A percentile compares a stretch with the other conserved stretches of the same genome.
These are phyloP conservation scores for Globodera rostochiensis DNA, from an alignment of 1,140 invertebrate species.

Conservation along the genomic window DNA sequence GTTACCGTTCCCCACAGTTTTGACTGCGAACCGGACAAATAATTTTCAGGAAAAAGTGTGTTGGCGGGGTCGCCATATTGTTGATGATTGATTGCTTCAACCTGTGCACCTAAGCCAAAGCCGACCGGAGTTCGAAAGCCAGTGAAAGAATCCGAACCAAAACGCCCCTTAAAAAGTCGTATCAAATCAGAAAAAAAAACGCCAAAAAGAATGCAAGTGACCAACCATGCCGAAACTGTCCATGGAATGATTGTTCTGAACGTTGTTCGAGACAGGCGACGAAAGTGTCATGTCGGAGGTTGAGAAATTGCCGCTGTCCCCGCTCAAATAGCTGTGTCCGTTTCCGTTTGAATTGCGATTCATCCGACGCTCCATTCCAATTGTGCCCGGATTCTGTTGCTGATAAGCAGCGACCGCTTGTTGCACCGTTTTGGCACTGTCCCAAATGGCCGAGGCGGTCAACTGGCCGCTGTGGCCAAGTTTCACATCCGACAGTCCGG, in stretches of 20 bases:
- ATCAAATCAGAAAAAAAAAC: not conserved
- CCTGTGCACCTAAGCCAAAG: constrained; percentile 9
- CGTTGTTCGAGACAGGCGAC: constrained; percentile 15
- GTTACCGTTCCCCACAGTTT: constrained; percentile 29
- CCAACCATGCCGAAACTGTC: constrained; percentile 7
- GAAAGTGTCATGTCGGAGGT: constrained; percentile 22
- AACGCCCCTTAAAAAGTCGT: constrained; percentile 27
- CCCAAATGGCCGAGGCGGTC: constrained; percentile 2
- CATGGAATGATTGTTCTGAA: not conserved
- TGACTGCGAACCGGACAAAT: constrained; percentile 26
- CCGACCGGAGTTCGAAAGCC: constrained; percentile 15
- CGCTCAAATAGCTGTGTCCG: constrained; percentile 24
- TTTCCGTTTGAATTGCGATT: constrained; percentile 33
- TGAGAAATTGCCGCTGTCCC: constrained; percentile 22
- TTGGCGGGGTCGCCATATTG: constrained; percentile 13
- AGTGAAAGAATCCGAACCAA: constrained; percentile 18
- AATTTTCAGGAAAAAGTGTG: constrained; percentile 26
- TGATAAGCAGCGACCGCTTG: not conserved
- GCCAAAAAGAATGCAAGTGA: not conserved
- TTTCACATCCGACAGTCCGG: not conserved
- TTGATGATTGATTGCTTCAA: constrained; percentile 1
- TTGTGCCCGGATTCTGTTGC: constrained; percentile 37
- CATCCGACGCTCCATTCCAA: constrained; percentile 34
- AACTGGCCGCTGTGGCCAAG: not conserved
- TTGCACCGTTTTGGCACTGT: not conserved